Conservation (phyloP, 2,888 invertebrate species). For the Abscondita cerata region DNA sequence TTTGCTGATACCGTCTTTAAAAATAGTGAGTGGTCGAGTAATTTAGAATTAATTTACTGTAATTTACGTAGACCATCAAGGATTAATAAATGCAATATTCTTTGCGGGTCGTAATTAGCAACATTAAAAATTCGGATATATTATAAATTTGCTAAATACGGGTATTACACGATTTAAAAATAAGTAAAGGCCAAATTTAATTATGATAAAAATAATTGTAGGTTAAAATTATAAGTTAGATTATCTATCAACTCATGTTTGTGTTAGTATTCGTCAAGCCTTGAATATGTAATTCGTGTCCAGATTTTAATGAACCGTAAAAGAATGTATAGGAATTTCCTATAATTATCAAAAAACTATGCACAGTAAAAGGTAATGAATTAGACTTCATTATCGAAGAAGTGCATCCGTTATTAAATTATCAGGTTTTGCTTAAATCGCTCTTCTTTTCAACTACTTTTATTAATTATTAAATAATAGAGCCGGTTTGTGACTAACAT, state of each 20-base stretch:
- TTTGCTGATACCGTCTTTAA: too few relatives aligned
- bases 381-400: constrained; percentile 2
- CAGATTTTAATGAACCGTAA: constrained; percentile 1
- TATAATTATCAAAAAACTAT: constrained; percentile 5
- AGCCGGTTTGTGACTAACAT: constrained; percentile 4
- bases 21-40: too few relatives aligned
- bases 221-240: not conserved
- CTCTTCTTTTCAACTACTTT: constrained; percentile 8
- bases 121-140: not conserved
- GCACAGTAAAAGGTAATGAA: constrained; percentile 1
- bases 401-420: constrained; percentile 7
- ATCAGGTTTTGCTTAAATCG: constrained; percentile 6
- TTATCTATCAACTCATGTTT: not conserved
- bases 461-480: constrained; percentile 15
- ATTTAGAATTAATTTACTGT: not conserved
- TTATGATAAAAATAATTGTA: too few relatives aligned
- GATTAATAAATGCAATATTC: not conserved
- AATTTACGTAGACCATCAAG: not conserved
- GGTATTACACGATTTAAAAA: too few relatives aligned
- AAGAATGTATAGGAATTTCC: constrained; percentile 3
- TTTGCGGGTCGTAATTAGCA: not conserved
- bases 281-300: not conserved
- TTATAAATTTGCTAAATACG: too few relatives aligned
- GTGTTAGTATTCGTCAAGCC: not conserved
- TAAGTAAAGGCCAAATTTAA: too few relatives aligned